Evolutionary conservation across 2,113 vertebrate genomes (phyloP), one percentile per base, ranked within the genome.

Genomic region (Misgurnus mizolepis): DNA sequence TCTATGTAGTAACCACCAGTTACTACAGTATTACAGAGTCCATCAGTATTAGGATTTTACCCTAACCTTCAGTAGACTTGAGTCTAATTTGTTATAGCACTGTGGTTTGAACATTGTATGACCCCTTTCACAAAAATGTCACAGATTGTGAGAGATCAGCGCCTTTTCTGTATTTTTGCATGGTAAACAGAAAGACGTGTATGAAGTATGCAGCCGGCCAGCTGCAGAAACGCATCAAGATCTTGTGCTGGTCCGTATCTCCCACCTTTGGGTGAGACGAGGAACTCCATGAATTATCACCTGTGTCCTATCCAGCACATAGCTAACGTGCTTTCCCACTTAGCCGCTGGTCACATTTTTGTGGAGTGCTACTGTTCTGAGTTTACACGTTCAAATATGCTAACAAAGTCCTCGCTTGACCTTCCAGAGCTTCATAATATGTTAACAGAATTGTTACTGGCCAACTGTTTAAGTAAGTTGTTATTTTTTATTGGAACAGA

Each of bases 281-380:
- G 77, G 80, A 87, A 84, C 85, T 90, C 83, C 79, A 85, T 83
- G 86, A 87, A 86, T 85, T 77, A 80, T 83, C 83, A 8, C 79
- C 76, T 84, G 79, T 53, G 76, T 85, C 0, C 77, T 81, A 49
- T 85, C 34, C 67, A 80, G 83, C 80, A 41, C 56, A 87, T 86
- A 84, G 80, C 81, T 85, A 65, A 70, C 79, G 84, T 87, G 86
- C 85, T 83, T 85, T 12, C 70, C 67, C 71, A 34, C 62, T 39
- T 64, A 53, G 68, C 55, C 67, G 60, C 50, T 55, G 47, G 49
- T 56, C 18, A 45, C 34, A 55, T 58, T 72, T 66, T 41, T 53
- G 41, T 15, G 11, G 40, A 14, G 56, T 60, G 70, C 69, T 56
- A 43, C 60, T 83, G 68, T 72, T 18, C 60, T 83, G 53, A 75